phyloP scores from a whole-genome alignment of 2,113 vertebrate species.

The Strix uralensis region DNA sequence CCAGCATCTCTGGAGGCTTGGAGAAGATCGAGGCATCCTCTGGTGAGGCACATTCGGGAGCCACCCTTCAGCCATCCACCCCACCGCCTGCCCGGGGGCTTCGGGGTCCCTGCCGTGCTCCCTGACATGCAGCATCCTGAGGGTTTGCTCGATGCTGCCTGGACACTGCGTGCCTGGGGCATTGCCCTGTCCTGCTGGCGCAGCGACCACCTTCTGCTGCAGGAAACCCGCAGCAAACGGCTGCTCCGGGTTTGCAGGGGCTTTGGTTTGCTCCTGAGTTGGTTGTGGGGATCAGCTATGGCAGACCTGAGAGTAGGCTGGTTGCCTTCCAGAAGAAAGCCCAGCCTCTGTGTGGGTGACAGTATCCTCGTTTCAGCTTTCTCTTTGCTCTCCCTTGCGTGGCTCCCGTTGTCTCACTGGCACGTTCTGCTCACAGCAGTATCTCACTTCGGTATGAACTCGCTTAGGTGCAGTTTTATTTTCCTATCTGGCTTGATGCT shows the following conservation, averaged over 20 bases:
- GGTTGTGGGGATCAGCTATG: not conserved
- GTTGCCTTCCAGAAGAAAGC: not conserved
- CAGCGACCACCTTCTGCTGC: not conserved
- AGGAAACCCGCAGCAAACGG: not conserved
- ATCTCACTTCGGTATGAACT: not conserved
- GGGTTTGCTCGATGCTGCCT: not conserved
- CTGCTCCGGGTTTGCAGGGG: not conserved
- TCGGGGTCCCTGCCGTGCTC: not conserved
- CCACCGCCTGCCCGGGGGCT: accelerated
- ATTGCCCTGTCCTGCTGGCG: accelerated
- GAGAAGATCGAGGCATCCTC: not conserved
- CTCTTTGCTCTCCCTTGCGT: not conserved
- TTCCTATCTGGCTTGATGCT: not conserved
- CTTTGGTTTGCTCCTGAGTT: not conserved
- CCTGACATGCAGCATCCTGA: accelerated
- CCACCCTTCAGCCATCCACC: not conserved
- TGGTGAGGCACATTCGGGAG: not conserved
- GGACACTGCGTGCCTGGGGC: not conserved
- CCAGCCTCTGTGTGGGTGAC: not conserved
- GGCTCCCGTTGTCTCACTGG: not conserved
- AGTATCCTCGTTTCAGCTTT: not conserved
- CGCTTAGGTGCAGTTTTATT: not conserved
- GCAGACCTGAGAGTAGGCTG: accelerated
- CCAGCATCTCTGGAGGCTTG: not conserved
- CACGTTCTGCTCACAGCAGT: not conserved